Conservation (phyloP, 2,888 invertebrate genomes). For the Polydrusus pterygomalis region DNA sequence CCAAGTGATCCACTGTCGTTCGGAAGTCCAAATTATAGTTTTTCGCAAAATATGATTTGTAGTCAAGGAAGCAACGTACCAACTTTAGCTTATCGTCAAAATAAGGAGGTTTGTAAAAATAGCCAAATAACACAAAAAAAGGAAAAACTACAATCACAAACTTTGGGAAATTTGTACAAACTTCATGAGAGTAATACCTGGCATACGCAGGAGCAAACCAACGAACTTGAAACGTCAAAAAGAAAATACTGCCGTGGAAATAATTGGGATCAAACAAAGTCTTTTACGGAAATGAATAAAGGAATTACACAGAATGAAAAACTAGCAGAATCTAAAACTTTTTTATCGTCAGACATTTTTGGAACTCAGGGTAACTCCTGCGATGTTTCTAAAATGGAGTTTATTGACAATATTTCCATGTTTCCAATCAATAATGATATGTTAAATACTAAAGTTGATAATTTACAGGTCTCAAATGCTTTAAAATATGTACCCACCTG, state of each 20-base stretch:
- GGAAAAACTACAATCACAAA: background rate
- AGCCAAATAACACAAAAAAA: background rate
- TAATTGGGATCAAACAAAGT: background rate
- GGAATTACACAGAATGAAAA: background rate
- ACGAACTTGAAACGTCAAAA: background rate
- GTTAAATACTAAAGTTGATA: background rate
- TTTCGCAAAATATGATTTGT: background rate
- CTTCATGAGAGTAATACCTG: conserved; percentile 16
- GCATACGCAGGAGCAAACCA: background rate
- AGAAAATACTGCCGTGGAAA: background rate
- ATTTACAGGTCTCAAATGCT: background rate
- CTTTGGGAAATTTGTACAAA: background rate
- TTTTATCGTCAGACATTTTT: background rate
- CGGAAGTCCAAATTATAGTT: too few relatives aligned
- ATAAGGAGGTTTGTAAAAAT: too few relatives aligned
- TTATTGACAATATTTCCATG: too few relatives aligned
- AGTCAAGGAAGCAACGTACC: background rate
- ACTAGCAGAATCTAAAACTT: background rate
- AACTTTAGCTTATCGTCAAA: background rate
- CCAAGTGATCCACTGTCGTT: conserved; percentile 3
- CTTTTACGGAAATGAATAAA: too few relatives aligned
- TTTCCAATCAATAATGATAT: background rate
- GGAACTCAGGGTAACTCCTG: background rate
- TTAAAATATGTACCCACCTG: background rate
- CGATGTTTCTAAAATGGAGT: too few relatives aligned